Percentiles rank a stretch among this genome's conserved stretches.
These are phyloP conservation scores for Conger conger DNA, from an alignment of 2,113 vertebrate genomes.

Conservation along the genomic window DNA sequence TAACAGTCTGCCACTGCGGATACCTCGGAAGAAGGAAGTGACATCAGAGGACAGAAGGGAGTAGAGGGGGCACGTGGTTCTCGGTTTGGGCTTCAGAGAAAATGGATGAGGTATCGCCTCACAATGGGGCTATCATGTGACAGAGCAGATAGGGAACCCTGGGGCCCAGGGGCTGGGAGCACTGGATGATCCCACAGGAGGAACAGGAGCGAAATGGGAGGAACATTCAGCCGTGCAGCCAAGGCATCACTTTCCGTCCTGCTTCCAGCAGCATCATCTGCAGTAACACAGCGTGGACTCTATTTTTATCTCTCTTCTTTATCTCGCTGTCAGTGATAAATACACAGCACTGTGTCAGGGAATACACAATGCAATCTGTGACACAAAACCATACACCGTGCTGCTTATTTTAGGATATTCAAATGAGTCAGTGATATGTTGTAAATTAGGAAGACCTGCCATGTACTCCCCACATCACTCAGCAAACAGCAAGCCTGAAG, in stretches of 20 bases:
- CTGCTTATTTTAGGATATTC: not conserved
- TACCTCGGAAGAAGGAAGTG: too few relatives aligned
- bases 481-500: not conserved
- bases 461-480: not conserved
- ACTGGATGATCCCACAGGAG: not conserved
- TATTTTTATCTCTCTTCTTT: not conserved
- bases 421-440: not conserved
- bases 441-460: not conserved
- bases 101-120: conserved; percentile 68
- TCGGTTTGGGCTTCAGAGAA: not conserved
- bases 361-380: not conserved
- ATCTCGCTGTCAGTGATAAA: not conserved
- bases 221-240: conserved; percentile 51
- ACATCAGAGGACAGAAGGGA: not conserved
- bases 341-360: not conserved
- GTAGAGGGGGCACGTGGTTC: not conserved
- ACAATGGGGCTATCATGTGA: conserved; percentile 67
- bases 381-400: not conserved
- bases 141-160: conserved; percentile 56
- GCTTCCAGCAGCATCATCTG: conserved; percentile 8
- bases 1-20: too few relatives aligned
- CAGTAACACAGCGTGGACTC: too few relatives aligned
- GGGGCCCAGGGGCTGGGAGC: conserved; percentile 38
- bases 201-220: conserved; percentile 34
- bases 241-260: conserved; percentile 49